Percentiles rank a stretch among this genome's conserved stretches.
Evolutionary conservation across 30 jellyfish, hydroid and myxozoan genomes (phyloP).

Genomic region (Aurelia aurita): DNA sequence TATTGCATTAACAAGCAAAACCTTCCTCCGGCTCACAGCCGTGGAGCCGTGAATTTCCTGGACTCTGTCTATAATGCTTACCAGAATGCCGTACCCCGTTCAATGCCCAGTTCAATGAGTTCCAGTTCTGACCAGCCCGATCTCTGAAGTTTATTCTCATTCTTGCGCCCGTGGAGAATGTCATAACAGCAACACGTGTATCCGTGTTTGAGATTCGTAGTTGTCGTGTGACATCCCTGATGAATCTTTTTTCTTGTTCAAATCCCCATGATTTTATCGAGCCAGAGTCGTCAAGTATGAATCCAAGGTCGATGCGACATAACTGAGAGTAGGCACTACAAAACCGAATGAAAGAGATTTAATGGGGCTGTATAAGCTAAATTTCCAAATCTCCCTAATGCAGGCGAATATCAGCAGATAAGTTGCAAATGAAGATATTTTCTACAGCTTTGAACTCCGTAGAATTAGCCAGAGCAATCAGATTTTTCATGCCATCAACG

Average conservation of each 20-base stretch:
- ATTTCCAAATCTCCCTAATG: too few relatives aligned
- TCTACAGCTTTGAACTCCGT: too few relatives aligned
- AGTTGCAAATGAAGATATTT: too few relatives aligned
- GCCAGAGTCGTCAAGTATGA: conserved; percentile 80
- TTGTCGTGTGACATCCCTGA: conserved; percentile 56
- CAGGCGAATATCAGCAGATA: too few relatives aligned
- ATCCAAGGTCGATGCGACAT: conserved; percentile 76
- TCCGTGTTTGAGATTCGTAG: conserved; percentile 45
- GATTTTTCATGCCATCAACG: too few relatives aligned
- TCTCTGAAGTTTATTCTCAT: conserved; percentile 73
- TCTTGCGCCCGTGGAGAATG: conserved; percentile 71
- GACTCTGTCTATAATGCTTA: too few relatives aligned
- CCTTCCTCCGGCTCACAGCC: too few relatives aligned
- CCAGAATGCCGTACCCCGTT: conserved; percentile 52
- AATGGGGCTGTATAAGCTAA: too few relatives aligned
- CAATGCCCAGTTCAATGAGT: conserved; percentile 52
- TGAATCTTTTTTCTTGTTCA: conserved; percentile 69
- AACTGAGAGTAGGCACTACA: conserved; percentile 45
- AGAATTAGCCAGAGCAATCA: too few relatives aligned
- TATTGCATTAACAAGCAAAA: too few relatives aligned
- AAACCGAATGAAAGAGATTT: neutral
- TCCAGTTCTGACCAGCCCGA: conserved; percentile 58
- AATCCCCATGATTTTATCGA: conserved; percentile 62
- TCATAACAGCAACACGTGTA: conserved; percentile 79
- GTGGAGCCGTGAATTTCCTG: too few relatives aligned